Conservation (phyloP, 2,888 invertebrate species). For the Strigamia maritima region DNA sequence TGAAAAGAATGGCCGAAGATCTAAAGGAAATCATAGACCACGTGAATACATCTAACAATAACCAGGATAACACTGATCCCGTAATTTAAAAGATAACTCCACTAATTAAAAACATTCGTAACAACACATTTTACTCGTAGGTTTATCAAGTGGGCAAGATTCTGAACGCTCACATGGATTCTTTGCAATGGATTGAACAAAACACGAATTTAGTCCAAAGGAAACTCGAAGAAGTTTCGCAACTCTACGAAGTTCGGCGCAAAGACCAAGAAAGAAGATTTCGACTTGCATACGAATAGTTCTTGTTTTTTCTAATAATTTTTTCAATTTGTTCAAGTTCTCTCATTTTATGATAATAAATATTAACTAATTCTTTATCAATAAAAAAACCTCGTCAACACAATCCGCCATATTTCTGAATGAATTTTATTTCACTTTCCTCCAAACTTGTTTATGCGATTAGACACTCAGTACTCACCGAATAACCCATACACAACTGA, state of each 20-base stretch:
- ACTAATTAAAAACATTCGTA: background rate
- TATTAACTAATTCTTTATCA: too few relatives aligned
- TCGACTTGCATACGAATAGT: conserved; percentile 36
- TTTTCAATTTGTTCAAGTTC: background rate
- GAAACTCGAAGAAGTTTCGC: conserved; percentile 76
- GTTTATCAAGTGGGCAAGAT: conserved; percentile 90
- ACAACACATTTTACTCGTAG: conserved; percentile 56
- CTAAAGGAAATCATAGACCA: conserved; percentile 92
- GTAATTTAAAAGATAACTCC: conserved; percentile 57
- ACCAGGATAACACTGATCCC: conserved; percentile 66
- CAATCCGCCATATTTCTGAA: background rate
- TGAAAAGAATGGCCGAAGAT: conserved; percentile 92
- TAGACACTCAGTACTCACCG: too few relatives aligned
- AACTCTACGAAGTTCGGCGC: conserved; percentile 64
- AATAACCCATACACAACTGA: too few relatives aligned
- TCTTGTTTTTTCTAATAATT: background rate
- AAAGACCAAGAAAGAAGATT: conserved; percentile 63
- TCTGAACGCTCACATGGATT: conserved; percentile 93
- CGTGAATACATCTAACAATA: conserved; percentile 79
- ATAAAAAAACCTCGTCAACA: too few relatives aligned
- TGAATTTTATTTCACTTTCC: too few relatives aligned
- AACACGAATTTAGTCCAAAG: conserved; percentile 73
- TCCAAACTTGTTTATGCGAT: too few relatives aligned
- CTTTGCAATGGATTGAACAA: conserved; percentile 89
- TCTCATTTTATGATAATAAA: background rate